Evolutionary conservation across 2,797 vertebrate species (phyloP).

Genomic region (Lepus oiostolus): DNA sequence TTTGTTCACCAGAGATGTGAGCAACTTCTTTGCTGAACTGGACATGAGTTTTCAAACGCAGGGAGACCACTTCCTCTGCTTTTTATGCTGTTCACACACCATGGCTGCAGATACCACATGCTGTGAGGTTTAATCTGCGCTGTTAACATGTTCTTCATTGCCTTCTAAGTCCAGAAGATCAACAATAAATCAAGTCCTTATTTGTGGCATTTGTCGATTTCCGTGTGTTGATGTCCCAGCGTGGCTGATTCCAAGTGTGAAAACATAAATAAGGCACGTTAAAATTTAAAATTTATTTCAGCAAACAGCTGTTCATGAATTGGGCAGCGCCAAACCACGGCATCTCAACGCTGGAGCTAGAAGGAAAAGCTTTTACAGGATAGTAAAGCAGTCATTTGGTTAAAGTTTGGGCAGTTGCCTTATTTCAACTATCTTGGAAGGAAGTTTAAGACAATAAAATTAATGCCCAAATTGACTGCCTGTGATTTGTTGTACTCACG

Average conservation of each 20-base stretch:
- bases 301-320: not conserved
- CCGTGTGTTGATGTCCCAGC: not conserved
- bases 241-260: not conserved
- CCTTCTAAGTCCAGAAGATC: conserved; percentile 20
- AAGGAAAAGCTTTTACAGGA: not conserved
- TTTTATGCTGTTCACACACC: not conserved
- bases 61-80: not conserved
- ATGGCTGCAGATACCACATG: not conserved
- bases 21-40: not conserved
- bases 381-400: not conserved
- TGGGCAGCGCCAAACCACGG: not conserved
- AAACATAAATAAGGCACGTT: not conserved
- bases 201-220: not conserved
- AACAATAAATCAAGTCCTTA: not conserved
- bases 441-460: not conserved
- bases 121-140: not conserved
- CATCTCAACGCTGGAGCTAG: not conserved
- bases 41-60: not conserved
- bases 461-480: not conserved
- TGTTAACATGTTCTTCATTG: not conserved
- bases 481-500: not conserved
- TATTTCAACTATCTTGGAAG: not conserved
- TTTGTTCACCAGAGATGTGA: not conserved
- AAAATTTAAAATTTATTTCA: not conserved
- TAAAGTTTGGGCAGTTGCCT: not conserved